A percentile compares a stretch with the other conserved stretches of the same genome.
Conservation (phyloP, 2,888 invertebrate genomes). For the Phanerotoma sp. region DNA sequence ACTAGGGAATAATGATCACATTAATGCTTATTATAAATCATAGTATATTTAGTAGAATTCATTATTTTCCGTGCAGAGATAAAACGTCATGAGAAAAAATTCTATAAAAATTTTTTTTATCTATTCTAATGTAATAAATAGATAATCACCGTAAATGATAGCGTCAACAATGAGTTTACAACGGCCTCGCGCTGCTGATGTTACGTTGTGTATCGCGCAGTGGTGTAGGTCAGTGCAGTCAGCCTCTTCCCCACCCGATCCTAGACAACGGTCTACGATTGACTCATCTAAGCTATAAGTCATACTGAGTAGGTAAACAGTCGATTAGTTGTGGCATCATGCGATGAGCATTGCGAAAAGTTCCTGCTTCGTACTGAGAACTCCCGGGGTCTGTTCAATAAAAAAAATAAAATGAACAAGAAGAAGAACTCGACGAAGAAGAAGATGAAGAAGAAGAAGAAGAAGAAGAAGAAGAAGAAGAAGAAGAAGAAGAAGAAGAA, state of each 20-base stretch:
- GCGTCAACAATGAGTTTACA: slow-evolving; percentile 7
- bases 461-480: slow-evolving; percentile 6
- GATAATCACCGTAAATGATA: slow-evolving; percentile 2
- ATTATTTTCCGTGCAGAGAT: too few species aligned
- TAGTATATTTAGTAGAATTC: too few species aligned
- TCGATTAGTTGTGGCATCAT: neutral
- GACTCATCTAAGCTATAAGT: slow-evolving; percentile 44
- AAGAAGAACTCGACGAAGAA: slow-evolving; percentile 2
- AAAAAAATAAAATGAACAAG: slow-evolving; percentile 8
- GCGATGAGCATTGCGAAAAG: slow-evolving; percentile 25
- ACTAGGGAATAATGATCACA: too few species aligned
- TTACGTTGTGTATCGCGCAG: slow-evolving; percentile 34
- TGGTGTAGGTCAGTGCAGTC: slow-evolving; percentile 57
- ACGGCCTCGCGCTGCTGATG: slow-evolving; percentile 21
- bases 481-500: slow-evolving; percentile 8
- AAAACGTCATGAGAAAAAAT: neutral
- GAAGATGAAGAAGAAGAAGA: slow-evolving; percentile 4
- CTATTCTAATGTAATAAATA: neutral
- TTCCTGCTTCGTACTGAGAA: slow-evolving; percentile 15
- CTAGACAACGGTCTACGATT: slow-evolving; percentile 56
- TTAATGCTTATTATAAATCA: too few species aligned
- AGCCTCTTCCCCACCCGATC: slow-evolving; percentile 35
- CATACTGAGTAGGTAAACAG: slow-evolving; percentile 20
- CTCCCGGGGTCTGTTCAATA: slow-evolving; percentile 27
- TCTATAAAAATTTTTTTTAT: neutral